Evolutionary conservation across 1,140 invertebrate genomes (phyloP).

Genomic region (Heliconius congener): DNA sequence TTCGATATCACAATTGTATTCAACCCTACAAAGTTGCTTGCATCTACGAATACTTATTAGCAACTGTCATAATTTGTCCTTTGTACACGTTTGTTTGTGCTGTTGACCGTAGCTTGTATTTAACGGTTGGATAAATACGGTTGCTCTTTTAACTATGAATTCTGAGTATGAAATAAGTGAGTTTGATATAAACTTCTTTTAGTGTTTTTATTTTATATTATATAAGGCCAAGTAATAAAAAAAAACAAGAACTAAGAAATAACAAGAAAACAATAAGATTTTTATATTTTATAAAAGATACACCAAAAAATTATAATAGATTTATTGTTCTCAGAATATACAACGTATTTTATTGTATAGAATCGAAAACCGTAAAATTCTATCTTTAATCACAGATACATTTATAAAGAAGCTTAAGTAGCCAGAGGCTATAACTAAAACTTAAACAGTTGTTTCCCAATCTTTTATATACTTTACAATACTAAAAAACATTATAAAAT

Average conservation of each 20-base stretch:
- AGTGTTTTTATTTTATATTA: not conserved
- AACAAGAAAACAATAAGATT: not conserved
- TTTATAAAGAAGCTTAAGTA: not conserved
- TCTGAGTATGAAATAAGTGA: not conserved
- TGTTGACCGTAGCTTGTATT: slow-evolving; percentile 31
- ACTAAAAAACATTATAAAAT: slow-evolving; percentile 2
- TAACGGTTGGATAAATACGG: slow-evolving; percentile 22
- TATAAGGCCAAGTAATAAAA: not conserved
- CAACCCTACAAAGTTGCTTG: slow-evolving; percentile 24
- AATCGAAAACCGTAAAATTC: not conserved
- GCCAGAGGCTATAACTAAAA: not conserved
- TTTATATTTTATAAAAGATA: not conserved
- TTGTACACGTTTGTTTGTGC: slow-evolving; percentile 37
- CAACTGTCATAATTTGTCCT: slow-evolving; percentile 48
- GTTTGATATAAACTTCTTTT: not conserved
- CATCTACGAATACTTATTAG: slow-evolving; percentile 40
- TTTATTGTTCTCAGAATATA: not conserved
- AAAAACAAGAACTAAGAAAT: not conserved
- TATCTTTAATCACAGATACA: not conserved
- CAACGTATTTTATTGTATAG: not conserved
- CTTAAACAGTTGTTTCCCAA: slow-evolving; percentile 28
- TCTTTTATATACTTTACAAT: not conserved
- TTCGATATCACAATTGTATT: slow-evolving; percentile 27
- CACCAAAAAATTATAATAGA: not conserved
- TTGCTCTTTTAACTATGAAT: slow-evolving; percentile 1